Conservation (phyloP, 2,113 vertebrate species). For the Desmodus rotundus region DNA sequence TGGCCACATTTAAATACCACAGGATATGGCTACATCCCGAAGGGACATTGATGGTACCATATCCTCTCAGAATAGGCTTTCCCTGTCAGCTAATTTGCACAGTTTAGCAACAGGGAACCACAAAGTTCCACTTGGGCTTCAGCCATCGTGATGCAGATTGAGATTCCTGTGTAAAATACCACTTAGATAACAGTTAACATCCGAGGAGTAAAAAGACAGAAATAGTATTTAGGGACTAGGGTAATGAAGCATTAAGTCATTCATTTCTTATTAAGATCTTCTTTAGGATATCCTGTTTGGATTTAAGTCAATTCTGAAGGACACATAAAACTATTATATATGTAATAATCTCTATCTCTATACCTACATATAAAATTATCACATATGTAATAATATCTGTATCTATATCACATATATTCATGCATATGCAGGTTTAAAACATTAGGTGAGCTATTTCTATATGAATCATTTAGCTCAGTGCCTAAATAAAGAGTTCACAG, state of each 20-base stretch:
- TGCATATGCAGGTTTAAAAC: background rate
- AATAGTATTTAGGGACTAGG: background rate
- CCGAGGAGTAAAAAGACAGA: background rate
- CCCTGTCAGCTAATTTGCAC: background rate
- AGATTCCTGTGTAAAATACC: background rate
- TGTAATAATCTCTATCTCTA: background rate
- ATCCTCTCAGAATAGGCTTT: background rate
- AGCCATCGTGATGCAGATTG: background rate
- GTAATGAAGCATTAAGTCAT: background rate
- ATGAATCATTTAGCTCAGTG: background rate
- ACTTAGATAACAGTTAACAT: background rate
- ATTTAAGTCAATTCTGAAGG: background rate
- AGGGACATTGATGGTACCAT: background rate
- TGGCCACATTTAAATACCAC: background rate
- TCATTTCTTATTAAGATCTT: background rate
- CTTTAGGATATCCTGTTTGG: background rate
- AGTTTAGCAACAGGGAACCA: background rate
- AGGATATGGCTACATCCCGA: background rate
- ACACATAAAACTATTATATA: background rate
- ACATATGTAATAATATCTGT: background rate
- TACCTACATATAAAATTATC: background rate
- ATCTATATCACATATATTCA: background rate
- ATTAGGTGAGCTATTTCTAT: background rate
- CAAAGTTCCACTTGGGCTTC: background rate
- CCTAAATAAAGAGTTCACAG: background rate